Evolutionary conservation across 2,888 invertebrate species (phyloP), one percentile per base, ranked within the genome.

Genomic region (Encarsia formosa): DNA sequence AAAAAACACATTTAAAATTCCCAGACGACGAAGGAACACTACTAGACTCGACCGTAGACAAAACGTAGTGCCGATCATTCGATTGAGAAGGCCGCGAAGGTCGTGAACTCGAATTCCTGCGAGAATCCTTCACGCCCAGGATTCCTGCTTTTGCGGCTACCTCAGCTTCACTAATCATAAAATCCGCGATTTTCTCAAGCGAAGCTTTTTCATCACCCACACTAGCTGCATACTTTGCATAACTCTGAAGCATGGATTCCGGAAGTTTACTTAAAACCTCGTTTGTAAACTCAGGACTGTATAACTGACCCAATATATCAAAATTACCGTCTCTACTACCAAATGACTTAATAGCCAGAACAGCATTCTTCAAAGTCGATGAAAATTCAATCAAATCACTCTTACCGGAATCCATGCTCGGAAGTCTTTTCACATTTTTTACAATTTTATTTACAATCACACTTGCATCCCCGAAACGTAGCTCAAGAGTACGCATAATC

Each of bases 301-400:
- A n/a, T 2, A 18, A 19, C 24, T 41, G 26, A 5, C 38, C 38
- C n/a, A 22, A 3, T n/a, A n/a, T n/a, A n/a, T n/a, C n/a, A n/a
- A n/a, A n/a, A n/a, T n/a, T n/a, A n/a, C n/a, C n/a, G n/a, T n/a
- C n/a, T n/a, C n/a, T n/a, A 22, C 15, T 11, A 4, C n/a, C 6
- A 4, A 41, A 29, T 15, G 26, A 2, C 26, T 26, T 41, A 8
- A 41, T 24, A 15, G 29, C 41, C 3, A 8, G 18, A n/a, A 41
- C 18, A 19, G 41, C 18, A 41, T 41, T 41, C 9, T 41, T 41
- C 19, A 41, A n/a, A 26, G 24, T 41, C 4, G 41, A 15, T 11
- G 41, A 4, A 26, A 41, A 41, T 2, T 41, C 41, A 4, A 41
- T 16, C 4, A 26, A 13, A 29, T 13, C 15, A 16, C 16, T 18